Evolutionary conservation across 2,113 vertebrate genomes (phyloP).

Genomic region (Sinocyclocheilus anshuiensis): DNA sequence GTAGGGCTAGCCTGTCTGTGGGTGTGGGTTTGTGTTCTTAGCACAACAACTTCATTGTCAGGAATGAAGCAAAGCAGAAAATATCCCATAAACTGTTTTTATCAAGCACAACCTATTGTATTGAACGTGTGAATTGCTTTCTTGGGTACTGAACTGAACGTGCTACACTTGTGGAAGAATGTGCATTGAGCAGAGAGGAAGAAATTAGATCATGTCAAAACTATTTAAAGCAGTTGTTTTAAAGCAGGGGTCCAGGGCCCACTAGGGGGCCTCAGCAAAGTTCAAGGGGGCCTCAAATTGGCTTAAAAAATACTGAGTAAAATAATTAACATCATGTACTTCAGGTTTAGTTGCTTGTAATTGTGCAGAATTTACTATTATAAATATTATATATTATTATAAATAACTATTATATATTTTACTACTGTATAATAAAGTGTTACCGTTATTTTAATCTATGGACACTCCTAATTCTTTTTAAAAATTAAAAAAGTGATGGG

Average conservation of each 20-base stretch:
- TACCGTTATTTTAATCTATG: background rate
- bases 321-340: too few relatives aligned
- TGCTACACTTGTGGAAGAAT: background rate
- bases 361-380: background rate
- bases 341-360: background rate
- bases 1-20: conserved; percentile 26
- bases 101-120: conserved; percentile 42
- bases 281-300: background rate
- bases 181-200: background rate
- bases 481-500: background rate
- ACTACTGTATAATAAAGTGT: background rate
- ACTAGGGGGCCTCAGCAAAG: background rate
- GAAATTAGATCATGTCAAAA: background rate
- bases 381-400: background rate
- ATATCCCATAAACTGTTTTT: conserved; percentile 21
- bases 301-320: background rate
- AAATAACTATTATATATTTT: too few relatives aligned
- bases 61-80: conserved; percentile 19
- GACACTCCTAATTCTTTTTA: background rate
- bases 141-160: conserved; percentile 8
- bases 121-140: conserved; percentile 42
- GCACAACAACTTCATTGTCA: conserved; percentile 40
- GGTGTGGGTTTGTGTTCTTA: conserved; percentile 32
- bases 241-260: background rate
- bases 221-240: background rate